Conservation (phyloP, 2,797 vertebrate species). For the Mormyrops boulengeri region DNA sequence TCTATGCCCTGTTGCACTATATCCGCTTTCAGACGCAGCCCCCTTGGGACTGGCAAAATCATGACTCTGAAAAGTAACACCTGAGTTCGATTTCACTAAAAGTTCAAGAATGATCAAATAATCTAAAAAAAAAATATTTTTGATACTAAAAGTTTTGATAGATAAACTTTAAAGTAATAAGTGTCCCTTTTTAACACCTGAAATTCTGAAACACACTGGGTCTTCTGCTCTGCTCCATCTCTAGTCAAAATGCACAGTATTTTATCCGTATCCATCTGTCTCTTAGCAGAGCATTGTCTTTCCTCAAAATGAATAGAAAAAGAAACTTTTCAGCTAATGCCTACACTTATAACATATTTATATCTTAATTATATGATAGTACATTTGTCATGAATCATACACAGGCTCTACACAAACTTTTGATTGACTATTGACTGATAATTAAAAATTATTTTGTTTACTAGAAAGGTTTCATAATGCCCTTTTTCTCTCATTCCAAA, state of each 20-base stretch:
- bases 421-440: not conserved
- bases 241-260: not conserved
- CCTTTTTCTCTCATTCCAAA: not conserved
- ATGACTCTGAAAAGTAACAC: not conserved
- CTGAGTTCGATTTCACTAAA: not conserved
- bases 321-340: not conserved
- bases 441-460: not conserved
- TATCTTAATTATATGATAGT: not conserved
- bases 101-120: not conserved
- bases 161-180: not conserved
- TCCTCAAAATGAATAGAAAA: not conserved
- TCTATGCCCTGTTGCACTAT: not conserved
- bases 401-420: not conserved
- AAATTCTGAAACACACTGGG: not conserved
- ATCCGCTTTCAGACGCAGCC: not conserved
- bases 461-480: not conserved
- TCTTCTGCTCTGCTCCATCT: not conserved
- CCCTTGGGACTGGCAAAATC: not conserved
- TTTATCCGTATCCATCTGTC: too few species aligned
- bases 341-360: not conserved
- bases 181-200: not conserved
- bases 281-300: not conserved
- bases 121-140: not conserved
- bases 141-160: not conserved
- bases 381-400: not conserved